Conservation (phyloP, 1,140 invertebrate species). For the Heliconius hewitsoni region DNA sequence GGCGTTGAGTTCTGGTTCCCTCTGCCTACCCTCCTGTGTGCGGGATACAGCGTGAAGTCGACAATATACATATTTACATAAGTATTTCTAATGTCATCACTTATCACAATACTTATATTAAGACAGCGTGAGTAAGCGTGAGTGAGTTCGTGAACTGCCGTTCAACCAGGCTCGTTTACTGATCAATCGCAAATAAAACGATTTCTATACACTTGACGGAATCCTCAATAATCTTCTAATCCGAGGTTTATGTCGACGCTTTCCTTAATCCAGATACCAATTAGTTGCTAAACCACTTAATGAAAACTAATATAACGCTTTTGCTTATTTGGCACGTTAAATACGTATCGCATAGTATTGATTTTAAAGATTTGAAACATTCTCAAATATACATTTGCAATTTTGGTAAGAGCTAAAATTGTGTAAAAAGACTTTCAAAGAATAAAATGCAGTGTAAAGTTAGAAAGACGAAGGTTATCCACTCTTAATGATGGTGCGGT, state of each 20-base stretch:
- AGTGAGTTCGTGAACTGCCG: slow-evolving; percentile 18
- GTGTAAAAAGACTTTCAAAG: no score
- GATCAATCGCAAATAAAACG: slow-evolving; percentile 43
- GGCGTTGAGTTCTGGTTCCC: no score
- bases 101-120: slow-evolving; percentile 14
- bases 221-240: slow-evolving; percentile 46
- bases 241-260: slow-evolving; percentile 54
- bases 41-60: no score
- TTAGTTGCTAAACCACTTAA: slow-evolving; percentile 70
- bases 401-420: neutral
- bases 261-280: slow-evolving; percentile 63
- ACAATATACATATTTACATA: neutral
- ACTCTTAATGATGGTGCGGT: no score
- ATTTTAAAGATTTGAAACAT: neutral
- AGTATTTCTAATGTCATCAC: no score
- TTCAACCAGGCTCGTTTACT: slow-evolving; percentile 24
- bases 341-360: neutral
- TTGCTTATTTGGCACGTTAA: slow-evolving; percentile 42
- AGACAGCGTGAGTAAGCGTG: slow-evolving; percentile 24
- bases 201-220: slow-evolving; percentile 41
- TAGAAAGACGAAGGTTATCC: no score
- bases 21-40: no score
- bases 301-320: slow-evolving; percentile 54
- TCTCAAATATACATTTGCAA: neutral
- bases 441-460: no score